phyloP scores from a whole-genome alignment of 2,113 vertebrate genomes.

The Laticauda laticaudata region DNA sequence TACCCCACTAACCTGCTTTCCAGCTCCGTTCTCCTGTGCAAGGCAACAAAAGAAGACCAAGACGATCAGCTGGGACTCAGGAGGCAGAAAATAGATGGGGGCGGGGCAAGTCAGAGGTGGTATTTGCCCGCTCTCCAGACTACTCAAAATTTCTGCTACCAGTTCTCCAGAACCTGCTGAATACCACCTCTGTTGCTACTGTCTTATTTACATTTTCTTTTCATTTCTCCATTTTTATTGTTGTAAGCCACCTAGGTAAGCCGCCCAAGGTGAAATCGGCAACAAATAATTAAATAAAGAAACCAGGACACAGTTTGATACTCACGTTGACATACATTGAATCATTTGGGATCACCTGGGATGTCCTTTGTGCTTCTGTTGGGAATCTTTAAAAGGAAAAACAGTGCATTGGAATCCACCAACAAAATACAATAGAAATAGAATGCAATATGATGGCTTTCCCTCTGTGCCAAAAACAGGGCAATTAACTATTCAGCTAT shows the following conservation, averaged over 20 bases:
- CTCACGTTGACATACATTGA: slow-evolving; percentile 70
- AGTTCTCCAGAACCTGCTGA: too few relatives aligned
- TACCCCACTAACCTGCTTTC: too few relatives aligned
- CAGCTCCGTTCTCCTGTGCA: too few relatives aligned
- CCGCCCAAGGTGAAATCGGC: neutral
- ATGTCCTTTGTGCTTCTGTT: slow-evolving; percentile 52
- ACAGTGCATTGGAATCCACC: neutral
- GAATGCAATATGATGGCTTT: neutral
- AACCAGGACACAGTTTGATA: slow-evolving; percentile 18
- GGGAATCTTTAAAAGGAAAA: slow-evolving; percentile 63
- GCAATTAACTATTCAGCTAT: neutral
- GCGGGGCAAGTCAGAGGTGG: too few relatives aligned
- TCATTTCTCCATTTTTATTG: neutral
- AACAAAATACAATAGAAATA: neutral
- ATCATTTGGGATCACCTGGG: slow-evolving; percentile 42
- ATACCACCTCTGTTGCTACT: neutral
- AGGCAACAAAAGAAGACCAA: too few relatives aligned
- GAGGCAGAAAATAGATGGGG: too few relatives aligned
- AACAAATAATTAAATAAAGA: neutral
- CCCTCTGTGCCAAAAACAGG: neutral
- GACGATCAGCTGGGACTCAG: too few relatives aligned
- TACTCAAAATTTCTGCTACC: too few relatives aligned
- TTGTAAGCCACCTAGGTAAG: neutral
- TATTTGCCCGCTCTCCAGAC: too few relatives aligned
- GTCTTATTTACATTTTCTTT: neutral